These are phyloP conservation scores for Nasonovia ribisnigri DNA, from an alignment of 2,888 invertebrate genomes.

Conservation along the genomic window DNA sequence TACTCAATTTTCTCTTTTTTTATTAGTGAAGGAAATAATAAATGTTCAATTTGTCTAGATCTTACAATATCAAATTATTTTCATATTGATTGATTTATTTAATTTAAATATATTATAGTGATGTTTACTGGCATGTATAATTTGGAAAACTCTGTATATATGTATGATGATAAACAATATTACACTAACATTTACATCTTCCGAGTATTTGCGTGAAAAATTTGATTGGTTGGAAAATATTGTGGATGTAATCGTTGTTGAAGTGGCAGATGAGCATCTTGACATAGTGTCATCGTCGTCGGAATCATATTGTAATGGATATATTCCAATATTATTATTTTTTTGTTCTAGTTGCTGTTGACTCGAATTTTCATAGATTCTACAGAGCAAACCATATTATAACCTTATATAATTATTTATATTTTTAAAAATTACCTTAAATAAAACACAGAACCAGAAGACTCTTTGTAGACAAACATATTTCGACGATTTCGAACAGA, in stretches of 20 bases:
- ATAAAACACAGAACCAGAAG: slow-evolving; percentile 76
- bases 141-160: not conserved
- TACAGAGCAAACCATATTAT: slow-evolving; percentile 15
- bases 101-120: not conserved
- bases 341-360: slow-evolving; percentile 47
- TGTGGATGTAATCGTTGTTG: slow-evolving; percentile 52
- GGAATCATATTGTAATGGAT: slow-evolving; percentile 35
- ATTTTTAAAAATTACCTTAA: slow-evolving; percentile 70
- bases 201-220: slow-evolving; percentile 32
- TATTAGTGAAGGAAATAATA: no score
- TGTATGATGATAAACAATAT: not conserved
- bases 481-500: slow-evolving; percentile 80
- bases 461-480: slow-evolving; percentile 83
- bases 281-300: slow-evolving; percentile 56
- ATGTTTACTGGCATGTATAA: not conserved
- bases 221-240: slow-evolving; percentile 14
- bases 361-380: slow-evolving; percentile 46
- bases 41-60: not conserved
- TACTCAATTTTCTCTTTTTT: no score
- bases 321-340: slow-evolving; percentile 25
- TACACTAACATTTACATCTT: slow-evolving; percentile 29
- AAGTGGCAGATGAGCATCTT: slow-evolving; percentile 58
- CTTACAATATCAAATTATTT: not conserved
- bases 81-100: not conserved
- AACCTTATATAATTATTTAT: not conserved